Conservation (phyloP, 2,888 invertebrate genomes). For the Pyrochroa serraticornis region DNA sequence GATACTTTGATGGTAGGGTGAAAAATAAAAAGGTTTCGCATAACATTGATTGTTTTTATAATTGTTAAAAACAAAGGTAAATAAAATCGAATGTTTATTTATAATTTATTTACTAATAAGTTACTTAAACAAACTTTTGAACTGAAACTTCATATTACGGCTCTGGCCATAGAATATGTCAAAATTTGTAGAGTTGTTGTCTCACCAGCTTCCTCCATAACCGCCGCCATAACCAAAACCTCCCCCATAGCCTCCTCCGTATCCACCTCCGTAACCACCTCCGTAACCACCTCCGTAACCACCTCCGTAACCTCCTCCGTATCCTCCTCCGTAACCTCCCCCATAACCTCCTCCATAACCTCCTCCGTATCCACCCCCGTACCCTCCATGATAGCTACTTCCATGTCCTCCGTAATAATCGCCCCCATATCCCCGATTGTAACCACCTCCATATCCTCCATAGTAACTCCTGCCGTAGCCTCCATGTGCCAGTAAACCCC, state of each 20-base stretch:
- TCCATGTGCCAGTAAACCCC: conserved; percentile 3
- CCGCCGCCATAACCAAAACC: not conserved
- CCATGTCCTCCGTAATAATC: conserved; percentile 4
- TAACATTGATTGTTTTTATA: too few species aligned
- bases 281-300: conserved; percentile 1
- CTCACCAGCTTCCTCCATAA: not conserved
- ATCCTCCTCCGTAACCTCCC: conserved; percentile 1
- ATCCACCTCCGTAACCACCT: conserved; percentile 2
- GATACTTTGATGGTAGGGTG: too few species aligned
- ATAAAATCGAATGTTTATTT: too few species aligned
- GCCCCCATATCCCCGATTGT: conserved; percentile 7
- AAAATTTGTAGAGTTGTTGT: too few species aligned
- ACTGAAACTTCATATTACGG: too few species aligned
- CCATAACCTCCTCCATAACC: conserved; percentile 12
- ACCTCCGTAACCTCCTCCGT: not conserved
- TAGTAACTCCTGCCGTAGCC: conserved; percentile 9
- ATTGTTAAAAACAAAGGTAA: too few species aligned
- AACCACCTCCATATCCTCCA: conserved; percentile 12
- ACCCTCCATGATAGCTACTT: not conserved
- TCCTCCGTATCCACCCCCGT: conserved; percentile 4
- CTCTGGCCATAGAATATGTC: too few species aligned
- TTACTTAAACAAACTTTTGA: too few species aligned
- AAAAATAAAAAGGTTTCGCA: too few species aligned
- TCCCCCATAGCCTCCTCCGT: not conserved
- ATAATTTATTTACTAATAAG: too few species aligned